phyloP scores from a whole-genome alignment of 2,113 vertebrate genomes.

The Electrona antarctica region DNA sequence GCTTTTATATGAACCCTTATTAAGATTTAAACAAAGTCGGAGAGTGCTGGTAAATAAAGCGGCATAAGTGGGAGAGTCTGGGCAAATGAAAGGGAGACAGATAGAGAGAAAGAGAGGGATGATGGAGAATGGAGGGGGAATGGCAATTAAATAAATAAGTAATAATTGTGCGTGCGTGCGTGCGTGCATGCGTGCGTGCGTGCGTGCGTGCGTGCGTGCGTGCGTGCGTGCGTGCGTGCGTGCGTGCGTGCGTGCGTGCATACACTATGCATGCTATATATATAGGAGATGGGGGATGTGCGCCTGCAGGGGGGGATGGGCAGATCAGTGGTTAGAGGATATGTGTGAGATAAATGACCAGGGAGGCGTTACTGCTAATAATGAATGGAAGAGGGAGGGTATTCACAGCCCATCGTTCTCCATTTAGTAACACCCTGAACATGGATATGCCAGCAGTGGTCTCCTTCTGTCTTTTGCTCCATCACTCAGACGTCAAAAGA shows the following conservation, averaged over 20 bases:
- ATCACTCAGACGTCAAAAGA: not conserved
- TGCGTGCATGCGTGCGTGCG: not conserved
- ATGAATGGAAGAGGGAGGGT: constrained; percentile 56
- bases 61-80: not conserved
- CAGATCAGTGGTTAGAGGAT: constrained; percentile 38
- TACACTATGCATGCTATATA: constrained; percentile 5
- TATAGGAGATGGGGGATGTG: constrained; percentile 41
- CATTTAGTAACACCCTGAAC: constrained; percentile 32
- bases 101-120: constrained; percentile 19
- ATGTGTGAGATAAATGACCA: constrained; percentile 57
- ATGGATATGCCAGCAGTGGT: constrained; percentile 26
- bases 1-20: constrained; percentile 39
- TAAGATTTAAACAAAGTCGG: too few relatives aligned
- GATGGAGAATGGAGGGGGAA: constrained; percentile 23
- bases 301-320: constrained; percentile 9
- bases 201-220: constrained; percentile 6
- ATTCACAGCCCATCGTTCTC: constrained; percentile 49
- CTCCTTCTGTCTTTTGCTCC: not conserved
- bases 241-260: not conserved
- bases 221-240: constrained; percentile 8
- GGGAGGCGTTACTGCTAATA: constrained; percentile 59
- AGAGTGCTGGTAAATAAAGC: constrained; percentile 18
- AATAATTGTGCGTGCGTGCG: constrained; percentile 30
- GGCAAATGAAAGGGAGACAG: constrained; percentile 19
- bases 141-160: constrained; percentile 18